These are phyloP conservation scores for Achlya flavicornis DNA, from an alignment of 2,888 invertebrate species.

Conservation along the genomic window DNA sequence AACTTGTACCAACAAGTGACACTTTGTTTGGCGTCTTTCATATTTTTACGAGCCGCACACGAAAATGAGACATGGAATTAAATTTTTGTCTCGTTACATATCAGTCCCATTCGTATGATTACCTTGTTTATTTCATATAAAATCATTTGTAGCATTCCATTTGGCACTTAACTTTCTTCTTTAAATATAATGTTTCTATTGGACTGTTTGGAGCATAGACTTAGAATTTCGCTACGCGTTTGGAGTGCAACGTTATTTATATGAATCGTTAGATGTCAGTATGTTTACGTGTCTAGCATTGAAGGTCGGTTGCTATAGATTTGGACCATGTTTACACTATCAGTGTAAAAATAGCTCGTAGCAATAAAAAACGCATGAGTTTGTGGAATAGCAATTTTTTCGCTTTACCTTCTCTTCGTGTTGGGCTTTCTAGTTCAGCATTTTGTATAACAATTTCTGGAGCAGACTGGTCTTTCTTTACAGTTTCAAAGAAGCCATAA, in stretches of 20 bases:
- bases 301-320: conserved; percentile 51
- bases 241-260: conserved; percentile 46
- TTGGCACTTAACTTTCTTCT: conserved; percentile 53
- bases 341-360: conserved; percentile 23
- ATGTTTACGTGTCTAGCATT: conserved; percentile 50
- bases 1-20: conserved; percentile 11
- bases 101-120: conserved; percentile 19
- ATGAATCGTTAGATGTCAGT: conserved; percentile 49
- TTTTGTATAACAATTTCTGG: conserved; percentile 14
- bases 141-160: conserved; percentile 41
- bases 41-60: conserved; percentile 12
- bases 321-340: conserved; percentile 45
- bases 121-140: conserved; percentile 34
- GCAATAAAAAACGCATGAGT: neutral
- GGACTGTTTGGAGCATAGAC: conserved; percentile 33
- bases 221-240: too few relatives aligned
- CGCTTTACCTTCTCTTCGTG: neutral
- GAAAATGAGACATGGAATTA: conserved; percentile 16
- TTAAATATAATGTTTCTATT: conserved; percentile 58
- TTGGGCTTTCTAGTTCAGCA: neutral
- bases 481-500: conserved; percentile 35
- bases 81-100: conserved; percentile 21
- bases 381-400: neutral
- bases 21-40: conserved; percentile 12
- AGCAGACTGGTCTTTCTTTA: conserved; percentile 21